Percentiles rank a stretch among this genome's conserved stretches.
phyloP scores from a whole-genome alignment of 1,140 invertebrate genomes.

The Dreissena polymorpha region DNA sequence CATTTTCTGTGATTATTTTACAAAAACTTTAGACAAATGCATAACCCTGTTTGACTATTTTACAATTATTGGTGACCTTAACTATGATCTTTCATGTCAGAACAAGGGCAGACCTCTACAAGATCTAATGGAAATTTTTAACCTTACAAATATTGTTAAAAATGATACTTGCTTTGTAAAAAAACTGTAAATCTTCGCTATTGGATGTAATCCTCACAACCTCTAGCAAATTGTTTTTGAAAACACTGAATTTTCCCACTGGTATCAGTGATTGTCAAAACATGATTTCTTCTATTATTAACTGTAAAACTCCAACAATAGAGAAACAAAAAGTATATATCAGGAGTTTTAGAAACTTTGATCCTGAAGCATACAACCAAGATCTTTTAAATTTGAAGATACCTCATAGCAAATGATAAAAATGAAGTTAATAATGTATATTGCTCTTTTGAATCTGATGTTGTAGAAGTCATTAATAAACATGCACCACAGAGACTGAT shows the following conservation, averaged over 20 bases:
- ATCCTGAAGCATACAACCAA: slow-evolving; percentile 21
- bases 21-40: slow-evolving; percentile 17
- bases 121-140: slow-evolving; percentile 28
- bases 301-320: slow-evolving; percentile 12
- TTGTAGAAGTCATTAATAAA: slow-evolving; percentile 36
- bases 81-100: slow-evolving; percentile 33
- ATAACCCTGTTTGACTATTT: slow-evolving; percentile 20
- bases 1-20: slow-evolving; percentile 7
- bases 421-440: slow-evolving; percentile 17
- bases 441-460: slow-evolving; percentile 21
- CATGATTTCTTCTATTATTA: slow-evolving; percentile 37
- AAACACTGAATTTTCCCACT: slow-evolving; percentile 30
- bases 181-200: not conserved
- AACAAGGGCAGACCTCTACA: slow-evolving; percentile 16
- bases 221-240: slow-evolving; percentile 1
- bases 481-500: slow-evolving; percentile 32
- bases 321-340: slow-evolving; percentile 35
- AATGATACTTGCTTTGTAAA: slow-evolving; percentile 24
- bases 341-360: slow-evolving; percentile 39
- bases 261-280: slow-evolving; percentile 48
- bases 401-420: not conserved
- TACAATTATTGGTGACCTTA: slow-evolving; percentile 36
- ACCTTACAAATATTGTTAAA: slow-evolving; percentile 22
- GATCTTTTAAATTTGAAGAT: slow-evolving; percentile 13
- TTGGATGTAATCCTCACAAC: slow-evolving; percentile 30